Evolutionary conservation across 2,888 invertebrate species (phyloP), one percentile per base, ranked within the genome.

Genomic region (Drosophila nr. perissopoda): DNA sequence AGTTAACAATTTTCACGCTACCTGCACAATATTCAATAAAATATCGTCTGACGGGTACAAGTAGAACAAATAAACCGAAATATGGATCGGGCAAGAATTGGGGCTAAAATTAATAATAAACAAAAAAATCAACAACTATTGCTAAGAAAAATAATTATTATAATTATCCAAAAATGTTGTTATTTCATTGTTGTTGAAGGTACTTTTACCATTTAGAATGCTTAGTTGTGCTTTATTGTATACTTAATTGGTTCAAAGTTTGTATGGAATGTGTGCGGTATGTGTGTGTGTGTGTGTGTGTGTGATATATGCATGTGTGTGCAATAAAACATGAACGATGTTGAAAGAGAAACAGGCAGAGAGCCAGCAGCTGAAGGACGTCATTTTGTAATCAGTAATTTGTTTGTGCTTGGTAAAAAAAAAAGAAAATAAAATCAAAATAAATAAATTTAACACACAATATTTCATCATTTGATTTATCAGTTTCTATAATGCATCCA

Each of bases 21-120:
- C 48, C 62, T 61, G 59, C 73, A 82, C 86, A 87, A 87, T 87
- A 87, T 83, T 86, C 86, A 86, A 87, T 87, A 87, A 87, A 89
- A 87, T 89, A 87, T 83, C 87, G 90, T 79, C 49, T 13, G 57
- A 63, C 49, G 51, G 67, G 45, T 34, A 59, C 56, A 49, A 56
- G 74, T 62, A 51, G 49, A 54, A 52, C 27, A 36, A 33, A 56
- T 10, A 36, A 59, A 33, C n/a, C n/a, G 2, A 25, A 33, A 40
- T 18, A 36, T 21, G 29, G 34, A 10, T 0, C 1, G 27, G 29
- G 16, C 11, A 29, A 48, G 40, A 34, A 56, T 63, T 57, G 62
- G 48, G 38, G 25, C 25, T 4, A 34, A 31, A 34, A 42, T 42
- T 27, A 29, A 36, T 16, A 34, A 31, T 0, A 2, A 18, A 59